Evolutionary conservation across 2,113 vertebrate species (phyloP), one percentile per base, ranked within the genome.

Genomic region (Gadus chalcogrammus): DNA sequence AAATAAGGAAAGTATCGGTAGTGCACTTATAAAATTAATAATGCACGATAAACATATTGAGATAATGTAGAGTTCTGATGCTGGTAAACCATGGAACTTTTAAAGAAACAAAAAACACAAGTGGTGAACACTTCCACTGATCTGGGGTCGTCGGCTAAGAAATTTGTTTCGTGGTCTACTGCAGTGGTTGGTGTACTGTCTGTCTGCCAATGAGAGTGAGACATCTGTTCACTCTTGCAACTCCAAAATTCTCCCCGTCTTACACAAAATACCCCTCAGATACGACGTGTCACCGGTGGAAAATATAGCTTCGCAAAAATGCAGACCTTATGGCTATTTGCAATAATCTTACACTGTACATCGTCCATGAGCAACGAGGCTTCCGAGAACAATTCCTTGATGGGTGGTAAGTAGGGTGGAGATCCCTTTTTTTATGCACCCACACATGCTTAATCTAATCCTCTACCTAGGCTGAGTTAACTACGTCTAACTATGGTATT

Each of bases 221-320:
- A 89, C 92, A 93, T 93, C 92, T 93, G 92, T 95, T 95, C 93
- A 88, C 91, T 90, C 89, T 90, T 91, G 91, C 93, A 85, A 89
- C 90, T 90, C 91, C 88, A 78, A 87, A 93, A 91, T 78, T 72
- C 67, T 22, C 12, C 74, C 67, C 2, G 56, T 73, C 79, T 81
- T 85, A 82, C 82, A 80, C 12, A 68, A 71, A 62, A 61, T 59
- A 15, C 64, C 67, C 58, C 20, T 1, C 1, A 9, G 22, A 4
- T 15, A 17, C 31, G 9, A 16, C 60, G 17, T 18, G 11, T 48
- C 42, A 2, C 0, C 11, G 62, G 62, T 31, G 61, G 11, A 73
- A 38, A 22, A 9, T 15, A 18, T 48, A 8, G 4, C 72, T n/a
- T 72, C 71, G 28, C 31, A 4, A 88, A 87, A 79, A 89, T 89